phyloP scores from a whole-genome alignment of 2,888 invertebrate genomes.

The Octodonta nipae region DNA sequence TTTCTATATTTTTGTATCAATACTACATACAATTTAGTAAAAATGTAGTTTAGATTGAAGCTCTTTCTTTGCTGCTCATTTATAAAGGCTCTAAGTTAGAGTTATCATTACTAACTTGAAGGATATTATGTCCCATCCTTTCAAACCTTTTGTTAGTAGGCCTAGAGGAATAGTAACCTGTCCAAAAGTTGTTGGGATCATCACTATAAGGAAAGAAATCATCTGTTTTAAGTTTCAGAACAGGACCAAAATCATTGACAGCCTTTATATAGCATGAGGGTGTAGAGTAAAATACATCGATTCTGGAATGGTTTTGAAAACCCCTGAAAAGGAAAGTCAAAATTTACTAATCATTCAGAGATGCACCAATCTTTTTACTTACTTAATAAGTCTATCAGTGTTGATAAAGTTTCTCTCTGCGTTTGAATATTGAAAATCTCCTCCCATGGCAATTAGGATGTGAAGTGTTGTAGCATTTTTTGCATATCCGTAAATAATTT shows the following conservation, averaged over 20 bases:
- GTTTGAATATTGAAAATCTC: conserved; percentile 49
- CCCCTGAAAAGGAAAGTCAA: conserved; percentile 10
- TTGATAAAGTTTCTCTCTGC: conserved; percentile 46
- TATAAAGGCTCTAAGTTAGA: too few species aligned
- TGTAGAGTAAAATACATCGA: conserved; percentile 70
- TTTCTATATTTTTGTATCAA: too few species aligned
- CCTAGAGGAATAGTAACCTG: conserved; percentile 75
- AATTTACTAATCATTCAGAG: too few species aligned
- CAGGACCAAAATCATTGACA: conserved; percentile 43
- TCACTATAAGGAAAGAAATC: conserved; percentile 87
- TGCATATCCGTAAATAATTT: conserved; percentile 27
- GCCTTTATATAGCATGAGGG: conserved; percentile 72
- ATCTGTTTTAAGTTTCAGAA: conserved; percentile 60
- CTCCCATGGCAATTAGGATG: conserved; percentile 51
- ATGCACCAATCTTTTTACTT: too few species aligned
- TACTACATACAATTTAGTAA: too few species aligned
- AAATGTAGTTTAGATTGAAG: too few species aligned
- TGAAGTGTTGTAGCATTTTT: conserved; percentile 40
- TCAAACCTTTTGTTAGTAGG: conserved; percentile 68
- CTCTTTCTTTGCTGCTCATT: too few species aligned
- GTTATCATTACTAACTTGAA: conserved; percentile 62
- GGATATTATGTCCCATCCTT: conserved; percentile 54
- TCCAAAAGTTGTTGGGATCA: conserved; percentile 76
- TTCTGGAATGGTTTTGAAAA: conserved; percentile 30
- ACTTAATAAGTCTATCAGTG: conserved; percentile 41